Percentiles rank a stretch among this genome's conserved stretches.
These are phyloP conservation scores for Platanista minor DNA, from an alignment of 2,113 vertebrate species.

Conservation along the genomic window DNA sequence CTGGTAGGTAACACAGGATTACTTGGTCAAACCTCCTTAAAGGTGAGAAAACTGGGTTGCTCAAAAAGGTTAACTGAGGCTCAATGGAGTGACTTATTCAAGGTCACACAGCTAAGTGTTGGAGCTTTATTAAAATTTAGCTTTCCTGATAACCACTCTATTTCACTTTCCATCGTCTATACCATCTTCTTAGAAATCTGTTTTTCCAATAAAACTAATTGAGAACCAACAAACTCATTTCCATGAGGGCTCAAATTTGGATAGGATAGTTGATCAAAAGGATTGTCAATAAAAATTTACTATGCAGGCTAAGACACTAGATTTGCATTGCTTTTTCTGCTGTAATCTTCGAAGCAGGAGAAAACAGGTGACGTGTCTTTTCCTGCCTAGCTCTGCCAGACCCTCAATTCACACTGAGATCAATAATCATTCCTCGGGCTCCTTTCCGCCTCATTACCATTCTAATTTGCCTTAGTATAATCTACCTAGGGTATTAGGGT, in stretches of 20 bases:
- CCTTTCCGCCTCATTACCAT: conserved; percentile 73
- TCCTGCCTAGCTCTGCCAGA: conserved; percentile 18
- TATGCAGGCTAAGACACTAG: neutral
- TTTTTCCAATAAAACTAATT: neutral
- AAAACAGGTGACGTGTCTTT: conserved; percentile 49
- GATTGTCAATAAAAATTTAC: neutral
- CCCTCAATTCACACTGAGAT: conserved; percentile 66
- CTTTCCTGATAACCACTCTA: neutral
- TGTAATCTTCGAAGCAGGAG: neutral
- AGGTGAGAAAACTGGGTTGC: neutral
- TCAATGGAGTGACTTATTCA: neutral
- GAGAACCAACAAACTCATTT: neutral
- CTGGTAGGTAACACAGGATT: neutral
- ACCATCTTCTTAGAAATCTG: neutral
- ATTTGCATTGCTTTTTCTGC: neutral
- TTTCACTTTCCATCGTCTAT: neutral
- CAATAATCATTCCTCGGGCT: conserved; percentile 69
- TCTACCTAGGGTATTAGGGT: neutral
- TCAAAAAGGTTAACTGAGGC: neutral
- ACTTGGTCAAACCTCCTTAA: neutral
- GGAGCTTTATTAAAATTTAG: neutral
- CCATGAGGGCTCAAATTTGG: neutral
- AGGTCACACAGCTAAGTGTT: neutral
- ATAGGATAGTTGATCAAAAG: neutral
- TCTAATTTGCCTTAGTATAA: conserved; percentile 76